Conservation (phyloP, 1,140 invertebrate species). For the Heterodera schachtii region DNA sequence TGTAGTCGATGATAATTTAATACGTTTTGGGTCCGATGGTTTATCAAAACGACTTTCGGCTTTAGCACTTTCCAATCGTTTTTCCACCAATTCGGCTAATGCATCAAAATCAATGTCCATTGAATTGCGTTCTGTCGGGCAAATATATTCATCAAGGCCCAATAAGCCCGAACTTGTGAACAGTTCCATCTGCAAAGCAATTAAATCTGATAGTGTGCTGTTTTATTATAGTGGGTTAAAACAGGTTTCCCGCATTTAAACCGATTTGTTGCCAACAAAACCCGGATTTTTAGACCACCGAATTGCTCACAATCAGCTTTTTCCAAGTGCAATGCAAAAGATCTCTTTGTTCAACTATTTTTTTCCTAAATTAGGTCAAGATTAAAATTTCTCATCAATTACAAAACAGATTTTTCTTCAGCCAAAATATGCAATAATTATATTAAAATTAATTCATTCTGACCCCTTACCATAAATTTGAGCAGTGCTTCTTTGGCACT, state of each 20-base stretch:
- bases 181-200: slow-evolving; percentile 15
- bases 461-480: slow-evolving; percentile 24
- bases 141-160: slow-evolving; percentile 2
- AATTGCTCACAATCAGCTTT: too few relatives aligned
- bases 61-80: background rate
- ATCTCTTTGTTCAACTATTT: background rate
- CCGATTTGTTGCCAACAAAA: background rate
- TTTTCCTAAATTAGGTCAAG: background rate
- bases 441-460: too few relatives aligned
- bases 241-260: too few relatives aligned
- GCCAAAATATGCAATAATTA: too few relatives aligned
- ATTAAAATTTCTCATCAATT: too few relatives aligned
- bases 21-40: background rate
- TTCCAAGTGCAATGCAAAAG: background rate
- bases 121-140: slow-evolving; percentile 14
- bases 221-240: background rate
- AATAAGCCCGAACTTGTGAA: slow-evolving; percentile 15
- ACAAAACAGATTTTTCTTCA: too few relatives aligned
- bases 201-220: background rate
- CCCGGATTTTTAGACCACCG: too few relatives aligned
- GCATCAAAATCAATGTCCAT: slow-evolving; percentile 14
- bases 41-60: background rate
- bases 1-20: background rate
- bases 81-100: slow-evolving; percentile 15
- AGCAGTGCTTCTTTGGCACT: slow-evolving; percentile 26